Conservation (phyloP, 2,113 vertebrate genomes). For the Pseudonaja textilis region DNA sequence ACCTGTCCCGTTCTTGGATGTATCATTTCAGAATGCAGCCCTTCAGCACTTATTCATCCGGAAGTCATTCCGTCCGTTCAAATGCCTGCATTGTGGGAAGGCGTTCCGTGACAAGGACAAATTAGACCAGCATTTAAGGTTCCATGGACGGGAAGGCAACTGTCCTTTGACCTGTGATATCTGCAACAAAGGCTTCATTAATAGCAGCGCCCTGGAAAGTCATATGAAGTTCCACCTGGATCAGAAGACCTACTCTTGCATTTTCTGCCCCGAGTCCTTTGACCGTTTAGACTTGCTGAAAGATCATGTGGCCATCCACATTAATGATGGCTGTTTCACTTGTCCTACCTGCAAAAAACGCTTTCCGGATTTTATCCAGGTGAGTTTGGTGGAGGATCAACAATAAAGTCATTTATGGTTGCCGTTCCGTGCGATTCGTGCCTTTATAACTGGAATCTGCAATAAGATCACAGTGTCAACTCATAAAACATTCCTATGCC, state of each 20-base stretch:
- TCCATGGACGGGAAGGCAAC: conserved; percentile 87
- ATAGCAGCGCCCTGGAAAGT: conserved; percentile 83
- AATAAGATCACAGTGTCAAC: no score
- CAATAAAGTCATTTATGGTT: fast-evolving
- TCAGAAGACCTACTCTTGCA: conserved; percentile 91
- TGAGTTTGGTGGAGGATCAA: conserved; percentile 49
- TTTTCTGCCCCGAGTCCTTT: conserved; percentile 89
- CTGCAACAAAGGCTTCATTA: conserved; percentile 92
- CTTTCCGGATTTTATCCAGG: conserved; percentile 96
- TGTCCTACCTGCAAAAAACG: conserved; percentile 96
- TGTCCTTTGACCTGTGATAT: conserved; percentile 90
- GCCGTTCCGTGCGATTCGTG: not conserved
- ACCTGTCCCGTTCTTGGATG: not conserved
- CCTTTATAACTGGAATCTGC: not conserved
- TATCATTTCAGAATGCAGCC: conserved; percentile 87
- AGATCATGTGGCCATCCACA: conserved; percentile 88
- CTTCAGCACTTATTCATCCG: conserved; percentile 96
- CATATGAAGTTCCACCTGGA: conserved; percentile 92
- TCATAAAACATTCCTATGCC: no score
- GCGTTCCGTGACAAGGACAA: conserved; percentile 96
- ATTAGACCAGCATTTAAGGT: conserved; percentile 90
- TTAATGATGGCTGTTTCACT: conserved; percentile 85
- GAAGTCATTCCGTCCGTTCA: conserved; percentile 94
- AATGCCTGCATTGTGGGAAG: conserved; percentile 94
- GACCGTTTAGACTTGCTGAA: conserved; percentile 91